These are phyloP conservation scores for Cynaeus angustus DNA, from an alignment of 2,888 invertebrate genomes.

Conservation along the genomic window DNA sequence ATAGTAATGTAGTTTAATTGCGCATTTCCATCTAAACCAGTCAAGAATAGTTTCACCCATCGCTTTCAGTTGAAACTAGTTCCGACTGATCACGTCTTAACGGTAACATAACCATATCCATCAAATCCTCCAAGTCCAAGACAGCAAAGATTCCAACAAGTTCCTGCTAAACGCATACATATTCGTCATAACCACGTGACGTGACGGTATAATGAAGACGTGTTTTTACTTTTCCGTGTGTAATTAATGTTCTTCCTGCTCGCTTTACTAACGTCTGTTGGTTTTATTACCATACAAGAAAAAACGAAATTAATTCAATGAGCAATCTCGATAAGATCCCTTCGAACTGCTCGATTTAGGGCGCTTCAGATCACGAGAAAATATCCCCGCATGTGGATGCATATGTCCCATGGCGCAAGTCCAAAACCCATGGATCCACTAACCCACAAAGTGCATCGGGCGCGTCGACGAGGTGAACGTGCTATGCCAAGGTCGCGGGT, in stretches of 20 bases:
- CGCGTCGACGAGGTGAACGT: conserved; percentile 62
- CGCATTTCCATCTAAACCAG: neutral
- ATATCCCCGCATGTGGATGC: neutral
- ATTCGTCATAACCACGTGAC: conserved; percentile 7
- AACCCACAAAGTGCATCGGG: conserved; percentile 58
- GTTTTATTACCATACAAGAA: conserved; percentile 10
- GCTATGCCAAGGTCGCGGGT: conserved; percentile 60
- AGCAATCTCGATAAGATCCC: neutral
- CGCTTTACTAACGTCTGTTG: conserved; percentile 17
- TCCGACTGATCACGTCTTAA: conserved; percentile 2
- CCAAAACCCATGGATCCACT: conserved; percentile 46
- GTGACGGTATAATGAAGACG: neutral
- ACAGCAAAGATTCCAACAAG: neutral
- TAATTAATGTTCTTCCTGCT: conserved; percentile 17
- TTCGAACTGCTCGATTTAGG: neutral
- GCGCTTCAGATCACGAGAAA: neutral
- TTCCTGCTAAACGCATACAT: conserved; percentile 1
- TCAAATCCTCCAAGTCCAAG: neutral
- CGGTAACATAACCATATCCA: neutral
- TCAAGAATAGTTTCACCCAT: conserved; percentile 1
- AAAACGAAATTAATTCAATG: conserved; percentile 10
- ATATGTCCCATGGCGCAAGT: conserved; percentile 39
- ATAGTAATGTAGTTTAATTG: too few relatives aligned
- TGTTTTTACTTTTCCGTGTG: conserved; percentile 12
- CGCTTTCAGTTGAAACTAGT: neutral